Conservation (phyloP, 92 coral and sea anemone species). For the Desmophyllum pertusum region DNA sequence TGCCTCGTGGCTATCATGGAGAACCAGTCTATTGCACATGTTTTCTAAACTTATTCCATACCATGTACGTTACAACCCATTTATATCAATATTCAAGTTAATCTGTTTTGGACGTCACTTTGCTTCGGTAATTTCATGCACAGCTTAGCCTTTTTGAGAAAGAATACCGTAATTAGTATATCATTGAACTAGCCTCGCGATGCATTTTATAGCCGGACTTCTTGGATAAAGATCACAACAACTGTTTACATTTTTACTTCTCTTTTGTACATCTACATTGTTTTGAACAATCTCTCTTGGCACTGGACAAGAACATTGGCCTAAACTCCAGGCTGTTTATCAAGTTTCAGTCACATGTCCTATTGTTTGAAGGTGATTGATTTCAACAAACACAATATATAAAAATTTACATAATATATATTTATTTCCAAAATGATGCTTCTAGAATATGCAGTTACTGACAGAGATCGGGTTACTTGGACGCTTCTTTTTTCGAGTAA, state of each 20-base stretch:
- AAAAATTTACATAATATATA: conserved; percentile 28
- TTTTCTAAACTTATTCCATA: background rate
- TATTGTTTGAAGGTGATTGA: conserved; percentile 6
- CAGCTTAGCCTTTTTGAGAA: background rate
- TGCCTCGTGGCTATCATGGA: background rate
- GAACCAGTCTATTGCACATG: background rate
- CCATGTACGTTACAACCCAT: background rate
- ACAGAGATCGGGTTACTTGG: background rate
- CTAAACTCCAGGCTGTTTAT: background rate
- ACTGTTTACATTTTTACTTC: background rate
- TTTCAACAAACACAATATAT: background rate
- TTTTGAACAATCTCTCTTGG: background rate
- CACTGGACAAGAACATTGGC: no score
- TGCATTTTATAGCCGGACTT: background rate
- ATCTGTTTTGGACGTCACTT: background rate
- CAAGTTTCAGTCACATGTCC: background rate
- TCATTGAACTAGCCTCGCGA: background rate
- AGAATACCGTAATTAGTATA: background rate
- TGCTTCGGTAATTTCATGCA: background rate
- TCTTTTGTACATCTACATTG: background rate
- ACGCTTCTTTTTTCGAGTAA: background rate
- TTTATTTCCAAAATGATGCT: background rate
- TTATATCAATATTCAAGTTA: background rate
- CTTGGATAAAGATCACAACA: background rate
- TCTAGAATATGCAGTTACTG: background rate